phyloP scores from a whole-genome alignment of 2,888 invertebrate genomes.

The Lomographa bimaculata region DNA sequence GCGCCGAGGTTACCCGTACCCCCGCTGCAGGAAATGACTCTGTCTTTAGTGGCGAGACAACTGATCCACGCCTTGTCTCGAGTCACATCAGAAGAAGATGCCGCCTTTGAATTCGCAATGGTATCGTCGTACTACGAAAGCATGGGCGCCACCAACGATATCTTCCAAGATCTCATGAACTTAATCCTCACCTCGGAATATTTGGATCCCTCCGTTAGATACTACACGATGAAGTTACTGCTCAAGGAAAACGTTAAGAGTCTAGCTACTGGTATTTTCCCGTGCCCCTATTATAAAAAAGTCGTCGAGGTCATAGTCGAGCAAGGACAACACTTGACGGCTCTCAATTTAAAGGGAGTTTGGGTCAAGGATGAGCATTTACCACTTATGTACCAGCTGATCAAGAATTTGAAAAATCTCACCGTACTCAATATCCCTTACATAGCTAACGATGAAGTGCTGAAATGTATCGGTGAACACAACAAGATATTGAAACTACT shows the following conservation, averaged over 20 bases:
- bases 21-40: slow-evolving; percentile 82
- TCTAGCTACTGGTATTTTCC: slow-evolving; percentile 87
- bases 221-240: slow-evolving; percentile 85
- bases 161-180: slow-evolving; percentile 87
- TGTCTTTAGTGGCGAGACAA: slow-evolving; percentile 85
- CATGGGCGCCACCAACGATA: slow-evolving; percentile 86
- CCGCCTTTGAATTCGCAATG: slow-evolving; percentile 83
- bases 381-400: slow-evolving; percentile 83
- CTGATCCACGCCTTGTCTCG: slow-evolving; percentile 85
- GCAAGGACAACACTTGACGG: slow-evolving; percentile 85
- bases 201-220: slow-evolving; percentile 86
- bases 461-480: slow-evolving; percentile 82
- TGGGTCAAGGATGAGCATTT: slow-evolving; percentile 89
- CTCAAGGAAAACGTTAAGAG: slow-evolving; percentile 86
- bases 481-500: slow-evolving; percentile 83
- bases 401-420: slow-evolving; percentile 84
- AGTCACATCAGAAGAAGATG: slow-evolving; percentile 84
- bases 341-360: slow-evolving; percentile 88
- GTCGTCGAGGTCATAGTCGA: slow-evolving; percentile 86
- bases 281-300: slow-evolving; percentile 87
- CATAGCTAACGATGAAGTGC: slow-evolving; percentile 87
- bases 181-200: slow-evolving; percentile 86
- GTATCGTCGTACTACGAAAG: slow-evolving; percentile 84
- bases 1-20: slow-evolving; percentile 86
- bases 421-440: slow-evolving; percentile 87